Evolutionary conservation across 2,113 vertebrate genomes (phyloP), one percentile per base, ranked within the genome.

Genomic region (Zosterops pallidus): DNA sequence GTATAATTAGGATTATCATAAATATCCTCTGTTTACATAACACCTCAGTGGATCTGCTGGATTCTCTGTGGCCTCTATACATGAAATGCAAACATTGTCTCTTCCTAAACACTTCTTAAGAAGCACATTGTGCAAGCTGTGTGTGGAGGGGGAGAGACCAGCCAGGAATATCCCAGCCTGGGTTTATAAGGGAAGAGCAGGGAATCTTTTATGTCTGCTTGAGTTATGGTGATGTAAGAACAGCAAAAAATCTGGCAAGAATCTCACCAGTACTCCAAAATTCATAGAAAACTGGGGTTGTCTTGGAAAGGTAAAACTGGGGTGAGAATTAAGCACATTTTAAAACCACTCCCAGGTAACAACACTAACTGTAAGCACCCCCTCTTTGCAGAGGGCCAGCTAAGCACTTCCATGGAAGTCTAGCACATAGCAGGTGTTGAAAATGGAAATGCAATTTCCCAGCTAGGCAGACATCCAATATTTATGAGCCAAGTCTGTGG

Each of bases 381-480:
- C 35, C 63, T 67, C 79, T 56, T 90, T 82, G 37, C 33, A 80
- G 57, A 71, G 74, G 79, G 39, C 77, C 77, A 79, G 55, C 70
- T 92, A 92, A 92, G 57, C 29, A 33, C 56, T 91, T 91, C 83
- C 42, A 18, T 78, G 59, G 77, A 94, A 97, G 89, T 96, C 95
- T 95, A 97, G 94, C 91, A 95, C 95, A 94, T 86, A 84, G 83
- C 96, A 98, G 97, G 97, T 97, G 97, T 97, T 96, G 97, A 95
- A 96, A 95, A 97, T 97, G 96, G 91, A 96, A 98, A 97, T 97
- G 93, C 83, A 96, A 95, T 97, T 97, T 97, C 97, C 95, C 95
- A 96, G 89, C 94, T 95, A 95, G 96, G 97, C 97, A 97, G 69
- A 50, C 49, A 79, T 94, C 96, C 97, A 97, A 94, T 77, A 96